Evolutionary conservation across 92 coral and sea anemone genomes (phyloP).

Genomic region (Bergia puertoricense): DNA sequence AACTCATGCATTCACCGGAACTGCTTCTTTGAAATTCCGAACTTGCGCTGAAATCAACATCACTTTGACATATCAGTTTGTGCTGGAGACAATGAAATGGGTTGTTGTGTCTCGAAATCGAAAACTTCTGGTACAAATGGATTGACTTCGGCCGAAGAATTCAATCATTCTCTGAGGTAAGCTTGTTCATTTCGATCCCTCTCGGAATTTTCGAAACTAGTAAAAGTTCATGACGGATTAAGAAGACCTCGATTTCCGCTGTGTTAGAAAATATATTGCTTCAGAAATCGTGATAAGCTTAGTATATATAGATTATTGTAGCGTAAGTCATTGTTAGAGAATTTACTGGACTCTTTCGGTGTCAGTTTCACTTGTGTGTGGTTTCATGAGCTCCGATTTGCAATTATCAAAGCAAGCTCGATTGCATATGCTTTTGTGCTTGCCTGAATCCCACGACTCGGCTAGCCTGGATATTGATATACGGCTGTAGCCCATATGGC

Average conservation of each 20-base stretch:
- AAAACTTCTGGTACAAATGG: conserved; percentile 55
- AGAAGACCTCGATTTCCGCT: conserved; percentile 19
- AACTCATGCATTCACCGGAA: background rate
- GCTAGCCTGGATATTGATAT: background rate
- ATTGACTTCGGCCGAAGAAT: conserved; percentile 47
- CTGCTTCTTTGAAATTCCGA: conserved; percentile 16
- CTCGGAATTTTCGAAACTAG: background rate
- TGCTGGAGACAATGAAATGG: conserved; percentile 51
- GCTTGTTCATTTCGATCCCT: background rate
- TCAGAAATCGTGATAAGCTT: background rate
- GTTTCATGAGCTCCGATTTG: background rate
- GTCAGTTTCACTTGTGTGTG: background rate
- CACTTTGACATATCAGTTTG: conserved; percentile 2
- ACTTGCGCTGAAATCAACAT: conserved; percentile 12
- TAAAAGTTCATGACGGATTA: background rate
- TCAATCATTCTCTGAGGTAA: conserved; percentile 59
- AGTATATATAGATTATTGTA: too few species aligned
- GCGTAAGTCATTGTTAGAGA: background rate
- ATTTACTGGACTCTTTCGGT: background rate
- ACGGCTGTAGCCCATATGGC: background rate
- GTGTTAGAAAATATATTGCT: background rate
- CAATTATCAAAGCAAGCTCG: background rate
- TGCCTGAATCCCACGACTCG: background rate
- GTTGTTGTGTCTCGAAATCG: conserved; percentile 77
- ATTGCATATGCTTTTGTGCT: background rate